These are phyloP conservation scores for Auanema freiburgensis DNA, from an alignment of 2,888 invertebrate species.

Conservation along the genomic window DNA sequence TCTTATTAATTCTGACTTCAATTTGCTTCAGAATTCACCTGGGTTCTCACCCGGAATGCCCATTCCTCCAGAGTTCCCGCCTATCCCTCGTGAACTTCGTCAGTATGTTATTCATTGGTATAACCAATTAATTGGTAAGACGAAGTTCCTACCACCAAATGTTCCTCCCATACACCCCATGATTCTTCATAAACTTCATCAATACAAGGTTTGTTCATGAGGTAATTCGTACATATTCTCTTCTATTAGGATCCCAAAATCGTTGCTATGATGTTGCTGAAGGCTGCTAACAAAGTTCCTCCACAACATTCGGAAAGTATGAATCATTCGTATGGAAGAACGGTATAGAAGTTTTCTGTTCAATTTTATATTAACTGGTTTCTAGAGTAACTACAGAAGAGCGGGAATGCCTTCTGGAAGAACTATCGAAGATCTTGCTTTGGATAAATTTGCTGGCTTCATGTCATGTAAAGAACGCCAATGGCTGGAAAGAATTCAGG, in stretches of 20 bases:
- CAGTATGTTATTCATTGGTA: constrained; percentile 41
- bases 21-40: too few relatives aligned
- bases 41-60: constrained; percentile 18
- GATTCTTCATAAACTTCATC: constrained; percentile 28
- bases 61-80: constrained; percentile 22
- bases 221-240: not conserved
- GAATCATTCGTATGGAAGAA: too few relatives aligned
- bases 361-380: not conserved
- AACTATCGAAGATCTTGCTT: constrained; percentile 60
- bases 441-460: constrained; percentile 71
- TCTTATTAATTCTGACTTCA: too few relatives aligned
- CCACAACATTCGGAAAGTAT: not conserved
- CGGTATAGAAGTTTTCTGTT: constrained; percentile 3
- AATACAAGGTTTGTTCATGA: constrained; percentile 24
- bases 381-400: constrained; percentile 4
- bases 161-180: constrained; percentile 42
- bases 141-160: constrained; percentile 28
- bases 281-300: constrained; percentile 12
- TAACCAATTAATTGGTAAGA: constrained; percentile 24
- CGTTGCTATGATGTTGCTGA: constrained; percentile 65
- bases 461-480: constrained; percentile 93
- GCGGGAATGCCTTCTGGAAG: constrained; percentile 47
- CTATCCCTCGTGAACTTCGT: constrained; percentile 34
- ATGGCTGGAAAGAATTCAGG: constrained; percentile 92
- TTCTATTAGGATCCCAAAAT: constrained; percentile 17